phyloP scores from a whole-genome alignment of 2,888 invertebrate genomes.

The Watsonalla cultraria region DNA sequence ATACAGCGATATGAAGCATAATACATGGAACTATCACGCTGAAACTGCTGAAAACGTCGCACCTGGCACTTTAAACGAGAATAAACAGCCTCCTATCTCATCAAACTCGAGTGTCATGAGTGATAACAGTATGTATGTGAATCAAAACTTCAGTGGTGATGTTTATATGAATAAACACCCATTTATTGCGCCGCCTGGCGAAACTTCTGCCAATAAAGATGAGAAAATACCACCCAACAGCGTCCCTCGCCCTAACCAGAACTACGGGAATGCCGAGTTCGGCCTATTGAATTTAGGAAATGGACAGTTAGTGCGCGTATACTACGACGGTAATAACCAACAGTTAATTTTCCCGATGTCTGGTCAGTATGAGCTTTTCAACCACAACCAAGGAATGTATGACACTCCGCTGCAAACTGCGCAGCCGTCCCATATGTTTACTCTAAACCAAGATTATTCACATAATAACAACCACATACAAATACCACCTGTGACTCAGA shows the following conservation, averaged over 20 bases:
- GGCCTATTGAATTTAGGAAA: slow-evolving; percentile 64
- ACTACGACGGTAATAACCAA: slow-evolving; percentile 70
- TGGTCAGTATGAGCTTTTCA: slow-evolving; percentile 70
- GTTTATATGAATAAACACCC: slow-evolving; percentile 62
- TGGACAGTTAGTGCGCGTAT: slow-evolving; percentile 64
- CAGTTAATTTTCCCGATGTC: slow-evolving; percentile 68
- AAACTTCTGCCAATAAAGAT: slow-evolving; percentile 46
- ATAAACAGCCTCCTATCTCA: slow-evolving; percentile 46
- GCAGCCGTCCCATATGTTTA: slow-evolving; percentile 55
- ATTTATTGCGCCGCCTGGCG: slow-evolving; percentile 52
- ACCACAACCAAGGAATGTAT: slow-evolving; percentile 55
- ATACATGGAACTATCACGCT: slow-evolving; percentile 69
- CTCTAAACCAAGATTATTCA: slow-evolving; percentile 61
- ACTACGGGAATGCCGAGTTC: slow-evolving; percentile 55
- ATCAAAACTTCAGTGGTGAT: slow-evolving; percentile 53
- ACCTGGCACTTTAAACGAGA: slow-evolving; percentile 55
- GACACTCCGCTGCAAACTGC: slow-evolving; percentile 54
- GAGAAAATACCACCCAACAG: slow-evolving; percentile 52
- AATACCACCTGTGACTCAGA: slow-evolving; percentile 35
- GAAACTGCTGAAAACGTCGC: slow-evolving; percentile 59
- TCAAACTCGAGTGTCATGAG: slow-evolving; percentile 43
- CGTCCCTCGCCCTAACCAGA: slow-evolving; percentile 50
- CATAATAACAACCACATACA: slow-evolving; percentile 50
- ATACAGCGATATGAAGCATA: slow-evolving; percentile 64
- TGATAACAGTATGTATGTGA: slow-evolving; percentile 59